Base-by-base conservation (phyloP, 2,797 vertebrate genomes). In the Champsocephalus esox region DNA sequence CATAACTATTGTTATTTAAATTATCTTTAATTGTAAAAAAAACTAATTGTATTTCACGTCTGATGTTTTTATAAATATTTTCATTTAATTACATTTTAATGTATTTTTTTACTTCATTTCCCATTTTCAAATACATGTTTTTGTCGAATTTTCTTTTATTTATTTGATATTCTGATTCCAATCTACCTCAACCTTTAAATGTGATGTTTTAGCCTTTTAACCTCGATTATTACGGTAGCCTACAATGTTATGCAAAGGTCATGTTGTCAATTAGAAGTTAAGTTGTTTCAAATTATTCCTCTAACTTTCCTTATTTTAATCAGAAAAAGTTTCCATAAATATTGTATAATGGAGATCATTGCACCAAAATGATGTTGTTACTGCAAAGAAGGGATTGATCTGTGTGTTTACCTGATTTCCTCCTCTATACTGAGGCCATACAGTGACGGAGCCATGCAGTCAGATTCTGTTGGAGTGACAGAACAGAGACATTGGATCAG, bases 401-500 rank as follows among this genome's bases (percentile, higher is more conserved):
- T 5, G 2, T 60, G 13, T n/a, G 14, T 14, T 89, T 91, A 94
- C 93, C 91, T 90, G 46, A 80, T 74, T 77, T 92, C 83, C 5
- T 93, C 89, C 9, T 89, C 83, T 28, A 84, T 21, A 12, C 55
- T 83, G 71, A 86, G 72, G 13, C 88, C 86, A 43, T 79, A 84
- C 48, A 89, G 8, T 0, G 83, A 76, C 1, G 73, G 83, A 59
- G 65, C 5, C 67, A 87, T 51, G 24, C 0, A 43, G 56, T 84
- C 76, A 28, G 74, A 48, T 19, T 82, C 90, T 88, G 85, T 83
- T 71, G 70, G 51, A 76, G 80, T 16, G 1, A 65, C 50, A 76
- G 50, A 21, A 84, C 43, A 87, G 10, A 75, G 9, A 72, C 12
- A 72, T 21, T 46, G 66, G 34, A 38, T 9, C 32, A 17, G 28